phyloP scores from a whole-genome alignment of 2,113 vertebrate species.

The Hippocampus comes region DNA sequence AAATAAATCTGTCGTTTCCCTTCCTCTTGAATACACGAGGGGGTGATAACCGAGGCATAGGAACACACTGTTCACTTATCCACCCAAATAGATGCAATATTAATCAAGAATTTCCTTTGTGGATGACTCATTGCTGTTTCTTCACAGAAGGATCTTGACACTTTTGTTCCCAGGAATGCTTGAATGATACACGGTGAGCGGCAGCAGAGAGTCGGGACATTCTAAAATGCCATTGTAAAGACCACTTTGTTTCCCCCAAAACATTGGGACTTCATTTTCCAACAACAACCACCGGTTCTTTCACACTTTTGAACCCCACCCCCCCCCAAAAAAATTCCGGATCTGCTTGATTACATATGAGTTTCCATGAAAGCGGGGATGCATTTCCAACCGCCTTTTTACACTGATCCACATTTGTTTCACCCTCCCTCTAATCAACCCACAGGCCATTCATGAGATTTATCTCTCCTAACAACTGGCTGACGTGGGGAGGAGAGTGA shows the following conservation, averaged over 20 bases:
- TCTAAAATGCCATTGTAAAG: slow-evolving; percentile 20
- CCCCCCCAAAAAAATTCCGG: slow-evolving; percentile 48
- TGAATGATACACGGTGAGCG: slow-evolving; percentile 18
- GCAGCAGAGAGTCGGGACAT: slow-evolving; percentile 18
- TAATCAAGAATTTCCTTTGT: slow-evolving; percentile 27
- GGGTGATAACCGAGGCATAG: slow-evolving; percentile 25
- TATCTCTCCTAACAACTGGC: slow-evolving; percentile 59
- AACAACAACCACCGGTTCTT: slow-evolving; percentile 23
- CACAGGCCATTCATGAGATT: slow-evolving; percentile 68
- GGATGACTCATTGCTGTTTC: slow-evolving; percentile 27
- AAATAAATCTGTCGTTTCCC: slow-evolving; percentile 5
- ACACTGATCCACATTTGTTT: slow-evolving; percentile 60
- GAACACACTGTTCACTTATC: slow-evolving; percentile 7
- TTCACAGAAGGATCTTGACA: slow-evolving; percentile 38
- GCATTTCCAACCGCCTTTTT: slow-evolving; percentile 50
- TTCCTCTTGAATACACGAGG: neutral
- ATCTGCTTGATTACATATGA: slow-evolving; percentile 60
- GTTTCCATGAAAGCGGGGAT: slow-evolving; percentile 61
- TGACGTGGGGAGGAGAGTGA: slow-evolving; percentile 27
- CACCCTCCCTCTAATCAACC: slow-evolving; percentile 64
- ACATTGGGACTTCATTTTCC: slow-evolving; percentile 15
- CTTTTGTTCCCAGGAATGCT: slow-evolving; percentile 35
- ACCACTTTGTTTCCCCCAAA: slow-evolving; percentile 23
- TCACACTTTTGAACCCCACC: slow-evolving; percentile 13
- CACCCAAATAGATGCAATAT: slow-evolving; percentile 19